Conservation (phyloP, 2,797 vertebrate genomes). For the Karalla daura region DNA sequence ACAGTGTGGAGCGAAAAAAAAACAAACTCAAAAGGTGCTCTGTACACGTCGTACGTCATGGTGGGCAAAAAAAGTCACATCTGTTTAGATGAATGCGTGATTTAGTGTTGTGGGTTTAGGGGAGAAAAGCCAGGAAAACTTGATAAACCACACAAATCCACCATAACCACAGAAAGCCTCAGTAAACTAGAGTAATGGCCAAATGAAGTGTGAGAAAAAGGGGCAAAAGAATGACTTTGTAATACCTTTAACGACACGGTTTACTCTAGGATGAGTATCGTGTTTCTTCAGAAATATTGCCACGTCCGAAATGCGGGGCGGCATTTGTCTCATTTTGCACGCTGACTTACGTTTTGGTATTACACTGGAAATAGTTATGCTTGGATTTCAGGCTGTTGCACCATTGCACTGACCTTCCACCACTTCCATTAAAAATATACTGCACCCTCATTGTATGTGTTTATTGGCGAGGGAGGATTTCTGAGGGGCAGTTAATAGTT, state of each 20-base stretch:
- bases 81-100: conserved; percentile 78
- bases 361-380: conserved; percentile 82
- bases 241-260: conserved; percentile 84
- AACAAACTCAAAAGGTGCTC: conserved; percentile 46
- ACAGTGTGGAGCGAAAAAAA: conserved; percentile 27
- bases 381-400: conserved; percentile 80
- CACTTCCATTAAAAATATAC: conserved; percentile 51
- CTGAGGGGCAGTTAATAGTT: conserved; percentile 21
- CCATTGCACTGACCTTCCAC: conserved; percentile 47
- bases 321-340: conserved; percentile 85
- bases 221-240: conserved; percentile 82
- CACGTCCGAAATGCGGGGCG: conserved; percentile 73
- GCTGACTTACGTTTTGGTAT: conserved; percentile 79
- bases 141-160: conserved; percentile 83
- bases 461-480: conserved; percentile 32
- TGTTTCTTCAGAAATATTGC: conserved; percentile 83
- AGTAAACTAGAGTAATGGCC: conserved; percentile 79
- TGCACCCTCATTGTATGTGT: conserved; percentile 26
- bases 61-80: conserved; percentile 69
- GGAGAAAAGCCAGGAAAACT: conserved; percentile 80
- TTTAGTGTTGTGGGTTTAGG: conserved; percentile 68
- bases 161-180: conserved; percentile 78
- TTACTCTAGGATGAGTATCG: conserved; percentile 85
- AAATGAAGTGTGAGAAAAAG: conserved; percentile 88
- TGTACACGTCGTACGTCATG: conserved; percentile 42